Evolutionary conservation across 2,113 vertebrate species (phyloP).

Genomic region (Pungitius pungitius): DNA sequence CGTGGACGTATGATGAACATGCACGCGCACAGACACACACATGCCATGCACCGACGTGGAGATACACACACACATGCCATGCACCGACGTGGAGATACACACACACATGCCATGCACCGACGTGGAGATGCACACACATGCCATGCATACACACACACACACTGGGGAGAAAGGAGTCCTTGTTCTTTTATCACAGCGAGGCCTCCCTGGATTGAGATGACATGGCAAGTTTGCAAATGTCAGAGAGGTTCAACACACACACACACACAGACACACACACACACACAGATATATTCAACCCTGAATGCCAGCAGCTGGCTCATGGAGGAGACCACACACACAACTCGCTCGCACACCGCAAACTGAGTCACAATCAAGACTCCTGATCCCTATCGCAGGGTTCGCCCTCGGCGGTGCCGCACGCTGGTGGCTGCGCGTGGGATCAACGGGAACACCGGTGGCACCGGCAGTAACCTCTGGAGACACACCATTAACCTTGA

Average conservation of each 20-base stretch:
- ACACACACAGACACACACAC: conserved; percentile 31
- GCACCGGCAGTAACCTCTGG: conserved; percentile 49
- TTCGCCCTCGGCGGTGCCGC: conserved; percentile 52
- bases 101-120: conserved; percentile 13
- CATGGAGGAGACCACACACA: conserved; percentile 65
- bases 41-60: conserved; percentile 13
- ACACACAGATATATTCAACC: conserved; percentile 14
- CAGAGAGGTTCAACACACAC: conserved; percentile 52
- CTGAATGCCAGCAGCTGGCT: conserved; percentile 68
- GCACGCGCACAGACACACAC: conserved; percentile 26
- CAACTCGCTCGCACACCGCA: conserved; percentile 34
- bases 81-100: background rate
- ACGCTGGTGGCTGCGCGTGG: conserved; percentile 55
- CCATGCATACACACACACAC: conserved; percentile 7
- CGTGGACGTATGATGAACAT: conserved; percentile 20
- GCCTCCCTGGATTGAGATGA: conserved; percentile 64
- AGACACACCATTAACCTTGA: conserved; percentile 66
- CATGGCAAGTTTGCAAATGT: conserved; percentile 69
- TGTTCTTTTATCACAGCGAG: conserved; percentile 62
- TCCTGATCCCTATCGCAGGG: conserved; percentile 63
- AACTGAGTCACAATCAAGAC: conserved; percentile 65
- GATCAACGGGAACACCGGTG: conserved; percentile 60
- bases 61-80: conserved; percentile 15
- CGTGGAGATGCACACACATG: too few species aligned
- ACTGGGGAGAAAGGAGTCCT: conserved; percentile 54